Conservation (phyloP, 1,140 invertebrate species). For the Aphaenogaster ashmeadi region DNA sequence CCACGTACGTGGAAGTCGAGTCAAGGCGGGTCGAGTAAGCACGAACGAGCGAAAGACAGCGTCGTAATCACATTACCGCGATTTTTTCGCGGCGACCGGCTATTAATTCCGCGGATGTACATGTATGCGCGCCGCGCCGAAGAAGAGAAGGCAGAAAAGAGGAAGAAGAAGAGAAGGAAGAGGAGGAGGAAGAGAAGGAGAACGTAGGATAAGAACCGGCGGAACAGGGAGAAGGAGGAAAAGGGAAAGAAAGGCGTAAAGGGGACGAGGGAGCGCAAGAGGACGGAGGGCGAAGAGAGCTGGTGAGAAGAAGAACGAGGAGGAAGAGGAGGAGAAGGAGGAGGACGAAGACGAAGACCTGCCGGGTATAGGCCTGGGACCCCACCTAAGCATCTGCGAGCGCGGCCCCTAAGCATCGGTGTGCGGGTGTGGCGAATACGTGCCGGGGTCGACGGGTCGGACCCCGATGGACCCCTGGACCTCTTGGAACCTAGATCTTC, state of each 20-base stretch:
- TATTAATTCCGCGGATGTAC: constrained; percentile 84
- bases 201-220: constrained; percentile 41
- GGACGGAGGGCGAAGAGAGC: background rate
- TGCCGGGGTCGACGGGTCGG: constrained; percentile 85
- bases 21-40: constrained; percentile 77
- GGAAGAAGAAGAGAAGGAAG: background rate
- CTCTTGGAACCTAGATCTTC: constrained; percentile 73
- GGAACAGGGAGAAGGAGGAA: constrained; percentile 49
- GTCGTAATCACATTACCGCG: constrained; percentile 85
- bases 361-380: constrained; percentile 72
- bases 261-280: constrained; percentile 25
- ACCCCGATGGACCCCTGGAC: constrained; percentile 80
- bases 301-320: constrained; percentile 21
- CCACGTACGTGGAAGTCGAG: constrained; percentile 73
- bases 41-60: constrained; percentile 82
- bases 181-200: background rate
- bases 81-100: constrained; percentile 82
- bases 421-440: constrained; percentile 87
- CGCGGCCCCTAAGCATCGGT: constrained; percentile 81
- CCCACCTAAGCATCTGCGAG: constrained; percentile 82
- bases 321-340: background rate
- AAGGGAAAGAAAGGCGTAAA: constrained; percentile 21
- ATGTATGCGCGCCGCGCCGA: constrained; percentile 67
- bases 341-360: constrained; percentile 53
- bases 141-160: constrained; percentile 33